Base-by-base conservation (phyloP, 2,888 invertebrate genomes). In the Drosophila neotestacea region DNA sequence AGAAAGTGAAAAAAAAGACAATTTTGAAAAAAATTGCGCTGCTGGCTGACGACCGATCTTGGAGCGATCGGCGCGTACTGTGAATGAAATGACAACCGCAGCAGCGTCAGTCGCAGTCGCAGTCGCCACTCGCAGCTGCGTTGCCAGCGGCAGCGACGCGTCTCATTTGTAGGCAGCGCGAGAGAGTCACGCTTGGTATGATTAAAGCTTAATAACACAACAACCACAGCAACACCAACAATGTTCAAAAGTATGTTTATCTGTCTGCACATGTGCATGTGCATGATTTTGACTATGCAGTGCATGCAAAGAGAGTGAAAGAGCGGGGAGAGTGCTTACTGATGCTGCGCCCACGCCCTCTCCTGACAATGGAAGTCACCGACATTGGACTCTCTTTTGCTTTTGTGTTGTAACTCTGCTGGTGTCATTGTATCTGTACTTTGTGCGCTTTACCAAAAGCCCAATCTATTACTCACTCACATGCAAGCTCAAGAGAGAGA, bases 11-110 rank as follows among this genome's bases (percentile, higher is more conserved):
- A 64, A 77, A 63, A 59, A 67, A 68, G 81, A 47, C n/a, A 70
- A 56, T 68, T 67, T 73, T 61, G 64, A 67, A 80, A 70, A 83
- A 86, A 80, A 80, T 86, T 75, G 84, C 88, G 84, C 86, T 79
- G 81, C 78, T 75, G 74, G 56, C 80, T 80, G 84, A 80, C 84
- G 86, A 84, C 86, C 87, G 87, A 88, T 88, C 89, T 86, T 79
- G 64, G 70, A 86, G 76, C 81, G 83, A 84, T 88, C 84, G 86
- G 76, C 85, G 84, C 84, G 77, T 75, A 81, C 83, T 81, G 83
- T 81, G 83, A 88, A 88, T 84, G 87, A 81, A 82, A 70, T 84
- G 86, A 77, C 85, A 82, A 72, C 48, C 56, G 64, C 79, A 67
- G 66, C 65, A 58, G 58, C 86, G 60, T 56, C 69, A 60, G 47